Base-by-base conservation (phyloP, 2,797 vertebrate genomes). In the Artibeus jamaicensis region DNA sequence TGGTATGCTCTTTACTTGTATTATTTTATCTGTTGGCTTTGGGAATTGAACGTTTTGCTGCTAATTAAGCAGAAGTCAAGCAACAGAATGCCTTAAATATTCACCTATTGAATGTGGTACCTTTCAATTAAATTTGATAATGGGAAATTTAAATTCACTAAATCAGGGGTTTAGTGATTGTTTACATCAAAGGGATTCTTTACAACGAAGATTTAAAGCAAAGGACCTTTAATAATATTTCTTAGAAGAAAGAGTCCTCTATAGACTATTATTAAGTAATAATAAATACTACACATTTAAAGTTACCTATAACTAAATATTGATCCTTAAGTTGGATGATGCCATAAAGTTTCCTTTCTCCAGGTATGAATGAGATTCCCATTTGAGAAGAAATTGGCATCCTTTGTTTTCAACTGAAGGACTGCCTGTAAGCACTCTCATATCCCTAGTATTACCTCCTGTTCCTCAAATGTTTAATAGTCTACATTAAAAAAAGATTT, bases 291-390 rank as follows among this genome's bases (percentile, higher is more conserved):
- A 12, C n/a, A 77, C 26, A 77, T 57, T 81, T 84, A 78, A 68
- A 84, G 37, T 83, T 85, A 95, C 21, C 34, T 77, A 59, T 59
- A 93, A 92, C 71, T 95, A 95, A 96, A 94, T 37, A 82, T 42
- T 89, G 37, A 91, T 68, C 67, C 34, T 94, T 76, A 96, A 92
- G 42, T 89, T 91, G n/a, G 65, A 84, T 94, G 65, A 93, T 84
- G 19, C 18, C 7, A 53, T 37, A 32, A 81, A 21, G 65, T 76
- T 94, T 22, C 68, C 26, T 88, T 91, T 91, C 24, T 78, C 37
- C 68, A 89, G 55, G 44, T n/a, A 82, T 77, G 65, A 91, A 32
- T 86, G 92, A 88, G 22, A 68, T 55, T 92, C 9, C 55, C n/a
- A 93, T 76, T 73, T 93, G 46, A 92, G 68, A 93, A 94, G 57